phyloP scores from a whole-genome alignment of 2,113 vertebrate species.

The Sapajus apella region DNA sequence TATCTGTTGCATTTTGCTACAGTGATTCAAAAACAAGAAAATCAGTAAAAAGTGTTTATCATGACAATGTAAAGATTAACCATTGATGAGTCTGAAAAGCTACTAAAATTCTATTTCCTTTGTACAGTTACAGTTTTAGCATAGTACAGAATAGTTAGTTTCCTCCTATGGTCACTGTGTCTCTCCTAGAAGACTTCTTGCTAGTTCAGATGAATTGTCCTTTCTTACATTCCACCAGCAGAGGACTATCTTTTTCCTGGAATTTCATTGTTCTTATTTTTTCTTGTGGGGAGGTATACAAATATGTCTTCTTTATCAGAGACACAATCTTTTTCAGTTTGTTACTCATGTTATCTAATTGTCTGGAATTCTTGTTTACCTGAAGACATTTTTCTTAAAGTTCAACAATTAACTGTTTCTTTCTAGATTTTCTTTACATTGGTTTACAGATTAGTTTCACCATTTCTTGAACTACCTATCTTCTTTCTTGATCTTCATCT shows the following conservation, averaged over 20 bases:
- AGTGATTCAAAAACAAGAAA: not conserved
- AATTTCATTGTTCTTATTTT: not conserved
- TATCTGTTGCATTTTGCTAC: not conserved
- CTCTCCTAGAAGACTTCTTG: not conserved
- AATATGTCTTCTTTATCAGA: not conserved
- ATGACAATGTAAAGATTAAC: not conserved
- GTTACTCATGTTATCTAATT: not conserved
- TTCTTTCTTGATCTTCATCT: not conserved
- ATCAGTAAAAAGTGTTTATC: not conserved
- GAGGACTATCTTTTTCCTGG: not conserved
- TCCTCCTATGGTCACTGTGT: no score
- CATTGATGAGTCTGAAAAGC: not conserved
- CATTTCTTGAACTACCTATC: not conserved
- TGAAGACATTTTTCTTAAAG: constrained; percentile 2
- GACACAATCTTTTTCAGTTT: not conserved
- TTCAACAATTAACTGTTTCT: not conserved
- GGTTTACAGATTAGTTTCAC: not conserved
- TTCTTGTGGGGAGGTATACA: not conserved
- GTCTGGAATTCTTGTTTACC: not conserved
- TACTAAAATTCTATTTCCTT: not conserved
- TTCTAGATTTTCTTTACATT: not conserved
- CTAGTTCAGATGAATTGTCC: not conserved
- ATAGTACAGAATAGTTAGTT: no score
- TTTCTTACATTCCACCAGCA: not conserved
- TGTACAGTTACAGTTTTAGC: not conserved